Evolutionary conservation across 2,797 vertebrate genomes (phyloP), one percentile per base, ranked within the genome.

Genomic region (Buphagus erythrorhynchus): DNA sequence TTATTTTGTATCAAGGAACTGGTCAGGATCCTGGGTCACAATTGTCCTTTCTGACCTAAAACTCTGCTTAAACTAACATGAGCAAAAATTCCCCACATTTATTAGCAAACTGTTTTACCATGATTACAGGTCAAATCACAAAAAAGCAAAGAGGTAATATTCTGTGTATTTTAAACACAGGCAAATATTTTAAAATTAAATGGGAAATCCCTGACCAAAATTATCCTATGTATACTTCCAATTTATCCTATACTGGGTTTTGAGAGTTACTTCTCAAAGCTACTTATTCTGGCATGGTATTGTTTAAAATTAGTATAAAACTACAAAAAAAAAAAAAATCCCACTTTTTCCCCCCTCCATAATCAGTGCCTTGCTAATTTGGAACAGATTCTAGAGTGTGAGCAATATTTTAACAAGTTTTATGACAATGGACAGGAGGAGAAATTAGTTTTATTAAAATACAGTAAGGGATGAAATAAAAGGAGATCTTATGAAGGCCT

Each of bases 41-140:
- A 5, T 66, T 73, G 83, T 71, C 45, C 48, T 90, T 79, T 92
- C 85, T 82, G 96, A 46, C 59, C 69, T 81, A 81, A 88, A 88
- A 90, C 42, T 93, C 45, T 36, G 31, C 46, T 81, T 73, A 52
- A 73, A 59, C 17, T 61, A 49, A 51, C 38, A 21, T 0, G 1
- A 38, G 26, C 20, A 58, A 83, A 87, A 83, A 36, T 58, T 12
- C 28, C 48, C 11, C 16, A 2, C 5, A 0, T 74, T 71, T 69
- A 22, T 45, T 42, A 66, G 35, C n/a, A n/a, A 66, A 35, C 2
- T 48, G 10, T 29, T 86, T 86, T 88, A 42, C 58, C 6, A 1
- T 24, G 17, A 15, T 35, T 62, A 17, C 16, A 49, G 18, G 10
- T 52, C 58, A 65, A n/a, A 88, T 63, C 14, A 46, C 7, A 10